These are phyloP conservation scores for Prosapia bicincta DNA, from an alignment of 2,888 invertebrate species.

Conservation along the genomic window DNA sequence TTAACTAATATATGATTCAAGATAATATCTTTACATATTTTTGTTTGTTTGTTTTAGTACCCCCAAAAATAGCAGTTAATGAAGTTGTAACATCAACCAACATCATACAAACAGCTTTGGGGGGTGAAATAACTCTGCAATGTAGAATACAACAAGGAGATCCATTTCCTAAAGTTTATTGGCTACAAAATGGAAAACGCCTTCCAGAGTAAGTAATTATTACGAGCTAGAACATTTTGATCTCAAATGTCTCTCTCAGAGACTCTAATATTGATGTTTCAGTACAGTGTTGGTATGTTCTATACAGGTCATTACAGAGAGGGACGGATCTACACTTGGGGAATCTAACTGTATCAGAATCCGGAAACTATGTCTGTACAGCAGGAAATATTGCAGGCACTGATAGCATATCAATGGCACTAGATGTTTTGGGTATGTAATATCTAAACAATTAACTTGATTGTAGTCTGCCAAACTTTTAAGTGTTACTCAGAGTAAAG, in stretches of 20 bases:
- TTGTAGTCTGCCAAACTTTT: no score
- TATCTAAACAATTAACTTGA: no score
- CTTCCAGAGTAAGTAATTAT: not conserved
- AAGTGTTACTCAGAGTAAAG: no score
- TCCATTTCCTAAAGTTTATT: conserved; percentile 51
- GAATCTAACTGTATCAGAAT: conserved; percentile 32
- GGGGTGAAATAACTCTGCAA: not conserved
- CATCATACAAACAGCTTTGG: not conserved
- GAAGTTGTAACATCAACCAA: not conserved
- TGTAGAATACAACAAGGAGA: conserved; percentile 42
- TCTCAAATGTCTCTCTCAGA: not conserved
- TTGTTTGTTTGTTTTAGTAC: not conserved
- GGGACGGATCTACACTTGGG: not conserved
- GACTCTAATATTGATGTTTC: not conserved
- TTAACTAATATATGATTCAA: no score
- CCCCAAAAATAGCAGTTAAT: not conserved
- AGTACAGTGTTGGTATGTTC: not conserved
- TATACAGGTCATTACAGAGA: not conserved
- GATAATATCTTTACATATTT: no score
- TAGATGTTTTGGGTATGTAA: conserved; percentile 32
- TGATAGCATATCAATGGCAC: conserved; percentile 29
- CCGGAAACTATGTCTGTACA: conserved; percentile 56
- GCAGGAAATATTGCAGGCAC: conserved; percentile 54
- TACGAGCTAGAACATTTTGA: not conserved
- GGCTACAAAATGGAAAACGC: conserved; percentile 44